phyloP scores from a whole-genome alignment of 2,888 invertebrate genomes.

The Lasioglossum calceatum region DNA sequence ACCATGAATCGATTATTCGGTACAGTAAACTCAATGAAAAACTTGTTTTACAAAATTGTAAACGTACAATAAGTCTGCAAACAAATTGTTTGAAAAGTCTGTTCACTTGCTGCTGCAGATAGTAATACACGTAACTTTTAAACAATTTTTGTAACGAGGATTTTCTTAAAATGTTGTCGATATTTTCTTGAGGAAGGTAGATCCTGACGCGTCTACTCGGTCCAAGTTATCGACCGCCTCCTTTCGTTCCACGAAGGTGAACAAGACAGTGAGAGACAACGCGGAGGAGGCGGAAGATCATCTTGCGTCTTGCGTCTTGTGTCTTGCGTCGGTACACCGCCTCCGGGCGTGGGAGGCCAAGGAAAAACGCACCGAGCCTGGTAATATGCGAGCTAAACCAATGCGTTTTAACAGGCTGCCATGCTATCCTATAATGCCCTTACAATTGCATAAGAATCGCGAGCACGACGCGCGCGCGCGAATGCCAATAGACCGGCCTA shows the following conservation, averaged over 20 bases:
- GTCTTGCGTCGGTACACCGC: not conserved
- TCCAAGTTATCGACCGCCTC: slow-evolving; percentile 29
- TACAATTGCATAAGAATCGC: slow-evolving; percentile 23
- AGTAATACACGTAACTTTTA: too few species aligned
- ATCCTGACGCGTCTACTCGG: slow-evolving; percentile 31
- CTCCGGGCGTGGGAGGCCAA: slow-evolving; percentile 16
- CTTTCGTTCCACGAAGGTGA: slow-evolving; percentile 46
- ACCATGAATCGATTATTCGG: too few species aligned
- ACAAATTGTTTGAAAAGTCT: too few species aligned
- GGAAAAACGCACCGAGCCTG: not conserved
- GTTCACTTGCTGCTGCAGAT: too few species aligned
- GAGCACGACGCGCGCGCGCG: not conserved
- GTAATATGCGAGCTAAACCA: not conserved
- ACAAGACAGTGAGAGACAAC: slow-evolving; percentile 12
- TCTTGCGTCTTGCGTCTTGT: slow-evolving; percentile 2
- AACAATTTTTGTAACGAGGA: too few species aligned
- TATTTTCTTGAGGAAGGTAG: too few species aligned
- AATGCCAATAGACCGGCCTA: not conserved
- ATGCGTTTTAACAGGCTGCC: slow-evolving; percentile 11
- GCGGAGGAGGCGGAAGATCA: slow-evolving; percentile 45
- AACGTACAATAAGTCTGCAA: too few species aligned
- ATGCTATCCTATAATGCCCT: slow-evolving; percentile 3
- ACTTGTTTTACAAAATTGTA: too few species aligned
- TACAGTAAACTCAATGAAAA: too few species aligned
- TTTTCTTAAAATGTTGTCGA: too few species aligned